phyloP scores from a whole-genome alignment of 37 sponge, comb jelly and placozoan genomes.

The Halichondria panicea region DNA sequence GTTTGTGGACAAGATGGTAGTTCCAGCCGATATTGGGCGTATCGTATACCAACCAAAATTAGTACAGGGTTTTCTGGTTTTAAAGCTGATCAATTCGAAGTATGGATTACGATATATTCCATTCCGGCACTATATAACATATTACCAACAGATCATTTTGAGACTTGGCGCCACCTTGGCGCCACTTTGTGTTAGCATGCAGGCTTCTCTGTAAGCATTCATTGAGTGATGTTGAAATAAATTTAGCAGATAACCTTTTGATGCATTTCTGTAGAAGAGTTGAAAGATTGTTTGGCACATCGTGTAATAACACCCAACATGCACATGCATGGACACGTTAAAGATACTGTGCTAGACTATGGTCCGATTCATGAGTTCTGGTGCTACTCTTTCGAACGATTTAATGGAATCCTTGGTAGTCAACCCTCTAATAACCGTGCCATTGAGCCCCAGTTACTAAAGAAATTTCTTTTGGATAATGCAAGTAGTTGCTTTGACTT shows the following conservation, averaged over 20 bases:
- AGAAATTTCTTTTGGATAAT: background rate
- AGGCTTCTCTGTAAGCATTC: background rate
- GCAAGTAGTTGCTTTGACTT: background rate
- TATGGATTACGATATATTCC: conserved; percentile 22
- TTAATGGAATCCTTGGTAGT: background rate
- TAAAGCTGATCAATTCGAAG: conserved; percentile 46
- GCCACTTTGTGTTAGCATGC: background rate
- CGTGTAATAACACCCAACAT: background rate
- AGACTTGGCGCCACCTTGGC: conserved; percentile 31
- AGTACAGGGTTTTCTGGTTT: background rate
- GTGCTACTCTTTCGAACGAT: background rate
- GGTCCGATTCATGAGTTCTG: background rate
- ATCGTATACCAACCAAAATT: background rate
- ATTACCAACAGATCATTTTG: background rate
- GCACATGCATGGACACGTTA: background rate
- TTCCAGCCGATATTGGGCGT: background rate
- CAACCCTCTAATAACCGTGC: background rate
- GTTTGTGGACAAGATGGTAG: background rate
- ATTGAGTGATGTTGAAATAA: background rate
- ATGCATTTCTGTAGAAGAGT: background rate
- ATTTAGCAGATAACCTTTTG: background rate
- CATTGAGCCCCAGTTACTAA: background rate
- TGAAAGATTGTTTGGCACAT: background rate
- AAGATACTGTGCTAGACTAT: background rate
- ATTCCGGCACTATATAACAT: background rate